Evolutionary conservation across 1,140 invertebrate species (phyloP).

Genomic region (Trichonephila clavata): DNA sequence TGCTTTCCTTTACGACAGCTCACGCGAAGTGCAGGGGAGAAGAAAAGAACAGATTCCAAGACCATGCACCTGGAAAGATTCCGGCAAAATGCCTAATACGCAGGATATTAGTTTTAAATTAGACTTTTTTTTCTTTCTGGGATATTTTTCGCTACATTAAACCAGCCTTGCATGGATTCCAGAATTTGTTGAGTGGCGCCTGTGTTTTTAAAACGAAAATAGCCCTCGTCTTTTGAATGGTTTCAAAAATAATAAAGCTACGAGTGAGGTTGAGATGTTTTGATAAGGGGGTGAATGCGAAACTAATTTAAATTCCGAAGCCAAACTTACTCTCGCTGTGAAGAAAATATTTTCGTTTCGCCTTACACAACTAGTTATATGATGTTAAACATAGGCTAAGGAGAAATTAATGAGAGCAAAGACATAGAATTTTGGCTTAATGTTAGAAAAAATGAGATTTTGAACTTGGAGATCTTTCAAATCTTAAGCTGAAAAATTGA

Average conservation of each 20-base stretch:
- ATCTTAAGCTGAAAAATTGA: no score
- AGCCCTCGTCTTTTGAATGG: not conserved
- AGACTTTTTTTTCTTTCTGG: not conserved
- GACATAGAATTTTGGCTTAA: no score
- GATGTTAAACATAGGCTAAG: no score
- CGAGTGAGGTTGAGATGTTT: not conserved
- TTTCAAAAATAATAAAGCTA: not conserved
- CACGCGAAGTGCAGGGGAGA: not conserved
- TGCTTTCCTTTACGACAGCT: not conserved
- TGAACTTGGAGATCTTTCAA: no score
- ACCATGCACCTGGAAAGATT: conserved; percentile 1
- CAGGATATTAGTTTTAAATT: conserved; percentile 33
- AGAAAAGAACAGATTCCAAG: not conserved
- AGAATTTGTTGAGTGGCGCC: not conserved
- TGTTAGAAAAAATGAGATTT: no score
- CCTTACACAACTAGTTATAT: not conserved
- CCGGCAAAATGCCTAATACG: conserved; percentile 35
- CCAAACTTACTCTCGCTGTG: not conserved
- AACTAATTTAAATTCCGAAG: not conserved
- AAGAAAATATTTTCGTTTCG: not conserved
- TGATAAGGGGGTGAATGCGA: not conserved
- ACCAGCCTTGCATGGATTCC: not conserved
- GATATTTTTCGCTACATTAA: conserved; percentile 13
- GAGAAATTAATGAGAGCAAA: no score
- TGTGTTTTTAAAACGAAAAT: not conserved